Base-by-base conservation (phyloP, 2,888 invertebrate species). In the Halocaridina rubra region DNA sequence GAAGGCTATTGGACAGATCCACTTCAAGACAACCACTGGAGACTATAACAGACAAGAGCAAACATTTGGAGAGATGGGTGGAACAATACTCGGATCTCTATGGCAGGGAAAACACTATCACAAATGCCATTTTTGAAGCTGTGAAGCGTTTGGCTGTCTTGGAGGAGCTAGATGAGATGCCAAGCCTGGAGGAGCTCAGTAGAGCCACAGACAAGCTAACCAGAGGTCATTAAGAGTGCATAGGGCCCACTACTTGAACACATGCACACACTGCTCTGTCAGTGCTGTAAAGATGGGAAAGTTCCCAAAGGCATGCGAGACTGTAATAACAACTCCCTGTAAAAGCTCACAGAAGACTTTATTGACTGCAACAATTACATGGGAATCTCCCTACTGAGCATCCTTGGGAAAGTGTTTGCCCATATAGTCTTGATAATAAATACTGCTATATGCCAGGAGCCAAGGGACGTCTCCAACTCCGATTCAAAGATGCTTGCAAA, bases 71-170 rank as follows among this genome's bases (percentile, higher is more conserved):
- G 30, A 39, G 72, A 39, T 80, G 80, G 80, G 72, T 32, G 5
- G 57, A 80, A 33, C 80, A 80, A 32, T 72, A 80, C 32, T 33
- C 10, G 16, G 79, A 79, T 24, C 69, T 79, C 4, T 79, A 79
- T 53, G n/a, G 27, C 3, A 32, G 39, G 32, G 27, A 69, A 2
- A 24, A 22, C n/a, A n/a, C 30, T 13, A 33, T 39, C 13, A 39
- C 27, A 5, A 24, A 1, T 27, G n/a, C n/a, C n/a, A n/a, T n/a
- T n/a, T n/a, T n/a, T n/a, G 13, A 8, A 8, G 39, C 24, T 0
- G 22, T 7, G 4, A 33, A 78, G 30, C 3, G 7, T 5, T 32
- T 39, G 2, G 30, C 72, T 16, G 32, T 72, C 10, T 24, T 80
- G 57, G 24, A 24, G n/a, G n/a, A n/a, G n/a, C n/a, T n/a, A n/a